Conservation (phyloP, 1,140 invertebrate genomes). For the Zaprionus inermis region DNA sequence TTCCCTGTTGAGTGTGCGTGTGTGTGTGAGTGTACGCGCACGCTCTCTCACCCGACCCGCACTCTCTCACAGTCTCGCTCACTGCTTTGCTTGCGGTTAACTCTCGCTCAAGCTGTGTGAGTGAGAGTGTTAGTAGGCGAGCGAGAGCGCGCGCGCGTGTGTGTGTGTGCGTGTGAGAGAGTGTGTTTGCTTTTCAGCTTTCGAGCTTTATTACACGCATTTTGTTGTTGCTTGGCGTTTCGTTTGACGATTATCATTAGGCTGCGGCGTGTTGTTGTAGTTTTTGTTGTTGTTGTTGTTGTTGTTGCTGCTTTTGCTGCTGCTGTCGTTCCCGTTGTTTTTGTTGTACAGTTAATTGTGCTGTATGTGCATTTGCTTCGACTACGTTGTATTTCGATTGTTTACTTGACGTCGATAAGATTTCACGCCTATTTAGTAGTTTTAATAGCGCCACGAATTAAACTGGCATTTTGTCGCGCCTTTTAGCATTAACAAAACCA, state of each 20-base stretch:
- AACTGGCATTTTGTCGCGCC: slow-evolving; percentile 12
- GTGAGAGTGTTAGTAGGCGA: slow-evolving; percentile 1
- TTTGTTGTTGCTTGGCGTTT: slow-evolving; percentile 56
- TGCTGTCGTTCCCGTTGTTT: slow-evolving; percentile 12
- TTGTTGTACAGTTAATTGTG: slow-evolving; percentile 24
- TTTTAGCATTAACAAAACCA: slow-evolving; percentile 11
- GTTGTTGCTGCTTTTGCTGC: background rate
- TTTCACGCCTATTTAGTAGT: slow-evolving; percentile 41
- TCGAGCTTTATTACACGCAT: slow-evolving; percentile 47
- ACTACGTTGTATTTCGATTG: slow-evolving; percentile 35
- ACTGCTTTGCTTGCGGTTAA: slow-evolving; percentile 13
- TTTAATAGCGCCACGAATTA: slow-evolving; percentile 24
- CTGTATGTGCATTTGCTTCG: slow-evolving; percentile 41
- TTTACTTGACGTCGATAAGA: slow-evolving; percentile 43
- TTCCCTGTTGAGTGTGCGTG: slow-evolving; percentile 44
- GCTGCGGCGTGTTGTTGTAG: slow-evolving; percentile 29
- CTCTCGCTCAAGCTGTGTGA: slow-evolving; percentile 30
- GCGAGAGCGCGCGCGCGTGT: slow-evolving; percentile 7
- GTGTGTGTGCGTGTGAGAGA: slow-evolving; percentile 21
- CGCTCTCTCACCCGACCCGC: slow-evolving; percentile 1
- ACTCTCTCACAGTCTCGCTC: background rate
- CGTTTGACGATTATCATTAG: slow-evolving; percentile 64
- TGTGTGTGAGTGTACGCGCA: background rate
- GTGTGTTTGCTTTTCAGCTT: slow-evolving; percentile 46
- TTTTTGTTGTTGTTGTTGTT: slow-evolving; percentile 22